Evolutionary conservation across 2,113 vertebrate genomes (phyloP), one percentile per base, ranked within the genome.

Genomic region (Calyptomena viridis): DNA sequence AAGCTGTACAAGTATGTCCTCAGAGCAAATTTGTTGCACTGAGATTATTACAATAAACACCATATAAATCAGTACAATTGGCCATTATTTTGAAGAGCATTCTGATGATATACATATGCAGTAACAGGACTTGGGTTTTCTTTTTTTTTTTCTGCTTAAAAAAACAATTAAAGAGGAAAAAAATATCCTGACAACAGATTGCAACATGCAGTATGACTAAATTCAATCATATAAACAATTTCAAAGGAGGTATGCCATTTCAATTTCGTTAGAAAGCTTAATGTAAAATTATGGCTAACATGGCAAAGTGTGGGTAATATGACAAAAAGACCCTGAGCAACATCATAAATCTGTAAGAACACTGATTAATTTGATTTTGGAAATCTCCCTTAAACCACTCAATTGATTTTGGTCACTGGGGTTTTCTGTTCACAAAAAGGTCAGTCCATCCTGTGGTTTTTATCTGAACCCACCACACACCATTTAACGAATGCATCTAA

Each of bases 311-410:
- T 82, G 62, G 31, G 72, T 93, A 71, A 80, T 28, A 56, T 72
- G 95, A 92, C 80, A 95, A 95, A 93, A 93, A 88, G 76, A 94
- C 96, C 93, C 75, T 94, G 94, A 97, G 94, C 91, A 94, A 90
- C 84, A 46, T 46, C 33, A 76, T n/a, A 47, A 67, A 69, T 91
- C 87, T 74, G 37, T 87, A 84, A 96, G 93, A 97, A 97, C 95
- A 96, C 95, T 94, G 83, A 67, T 95, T 73, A 87, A 81, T 96
- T 95, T 75, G 72, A 92, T 96, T 97, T 80, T 89, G 90, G 89
- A 94, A 75, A 78, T 91, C 83, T 84, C 85, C 60, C 94, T 96
- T 91, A 84, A 84, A 76, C 93, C 94, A 84, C 89, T 90, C 13
- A 2, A 94, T 91, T 92, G 67, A 68, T 95, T 95, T 95, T 16